These are phyloP conservation scores for Vanessa atalanta DNA, from an alignment of 1,140 invertebrate genomes.

Conservation along the genomic window DNA sequence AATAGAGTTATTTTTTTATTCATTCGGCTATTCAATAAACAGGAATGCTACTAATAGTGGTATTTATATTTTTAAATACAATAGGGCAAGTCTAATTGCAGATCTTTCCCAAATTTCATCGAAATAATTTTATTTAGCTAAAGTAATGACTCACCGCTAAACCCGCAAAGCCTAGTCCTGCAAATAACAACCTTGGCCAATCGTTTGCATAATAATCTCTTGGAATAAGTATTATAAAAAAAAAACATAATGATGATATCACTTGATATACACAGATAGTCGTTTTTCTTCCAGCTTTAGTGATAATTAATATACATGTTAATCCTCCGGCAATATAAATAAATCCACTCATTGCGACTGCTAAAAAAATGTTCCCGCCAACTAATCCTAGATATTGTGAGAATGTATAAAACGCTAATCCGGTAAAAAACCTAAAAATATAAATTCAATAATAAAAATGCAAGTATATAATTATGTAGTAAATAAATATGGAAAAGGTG, in stretches of 20 bases:
- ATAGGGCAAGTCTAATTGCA: no score
- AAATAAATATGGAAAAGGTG: no score
- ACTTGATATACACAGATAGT: constrained; percentile 83
- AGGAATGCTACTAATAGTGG: no score
- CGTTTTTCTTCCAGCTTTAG: constrained; percentile 82
- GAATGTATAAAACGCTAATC: constrained; percentile 87
- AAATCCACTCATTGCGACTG: constrained; percentile 84
- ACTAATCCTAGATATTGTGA: constrained; percentile 86
- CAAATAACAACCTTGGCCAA: constrained; percentile 67
- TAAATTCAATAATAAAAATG: neutral
- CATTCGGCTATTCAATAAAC: no score
- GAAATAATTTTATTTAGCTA: neutral
- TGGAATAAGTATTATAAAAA: constrained; percentile 82
- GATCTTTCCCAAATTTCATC: no score
- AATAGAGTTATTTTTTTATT: neutral
- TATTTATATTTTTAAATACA: no score
- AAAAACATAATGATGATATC: constrained; percentile 82
- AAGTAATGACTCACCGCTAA: constrained; percentile 66
- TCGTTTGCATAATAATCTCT: constrained; percentile 59
- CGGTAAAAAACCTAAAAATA: constrained; percentile 83
- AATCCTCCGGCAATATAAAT: constrained; percentile 85
- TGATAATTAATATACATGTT: constrained; percentile 83
- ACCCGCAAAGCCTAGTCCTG: constrained; percentile 68
- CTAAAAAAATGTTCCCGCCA: constrained; percentile 86
- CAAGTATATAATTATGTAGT: neutral